These are phyloP conservation scores for Cephus cinctus DNA, from an alignment of 1,140 invertebrate species.

Conservation along the genomic window DNA sequence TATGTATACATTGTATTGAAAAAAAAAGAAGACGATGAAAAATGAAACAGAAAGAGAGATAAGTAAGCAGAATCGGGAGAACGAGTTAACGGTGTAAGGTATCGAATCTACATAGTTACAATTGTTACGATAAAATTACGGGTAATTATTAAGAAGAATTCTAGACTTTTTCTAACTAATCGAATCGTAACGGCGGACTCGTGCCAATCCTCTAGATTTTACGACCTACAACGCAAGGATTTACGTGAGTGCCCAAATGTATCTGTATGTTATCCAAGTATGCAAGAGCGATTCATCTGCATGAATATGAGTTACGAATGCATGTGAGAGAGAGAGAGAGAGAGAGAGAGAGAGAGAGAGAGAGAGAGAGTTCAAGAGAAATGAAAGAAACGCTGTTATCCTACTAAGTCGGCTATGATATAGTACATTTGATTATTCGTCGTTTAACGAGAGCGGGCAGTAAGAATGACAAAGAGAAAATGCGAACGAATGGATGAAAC, in stretches of 20 bases:
- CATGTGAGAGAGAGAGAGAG: constrained; percentile 17
- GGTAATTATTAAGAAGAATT: constrained; percentile 56
- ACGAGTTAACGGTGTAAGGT: constrained; percentile 29
- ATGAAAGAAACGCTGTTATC: constrained; percentile 19
- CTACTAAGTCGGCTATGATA: constrained; percentile 36
- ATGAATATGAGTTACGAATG: constrained; percentile 24
- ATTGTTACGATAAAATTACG: constrained; percentile 57
- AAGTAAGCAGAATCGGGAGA: constrained; percentile 27
- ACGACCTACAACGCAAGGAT: constrained; percentile 38
- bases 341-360: not conserved
- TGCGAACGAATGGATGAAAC: constrained; percentile 9
- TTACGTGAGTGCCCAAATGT: too few relatives aligned
- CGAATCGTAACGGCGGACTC: constrained; percentile 42
- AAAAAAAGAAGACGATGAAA: too few relatives aligned
- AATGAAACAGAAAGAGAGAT: too few relatives aligned
- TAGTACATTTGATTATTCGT: constrained; percentile 34
- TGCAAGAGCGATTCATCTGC: not conserved
- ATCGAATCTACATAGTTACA: constrained; percentile 49
- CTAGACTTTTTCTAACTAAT: constrained; percentile 55
- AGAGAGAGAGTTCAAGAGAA: not conserved
- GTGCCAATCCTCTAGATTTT: constrained; percentile 43
- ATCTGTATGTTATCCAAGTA: too few relatives aligned
- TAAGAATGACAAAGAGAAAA: not conserved
- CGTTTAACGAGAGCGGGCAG: constrained; percentile 11
- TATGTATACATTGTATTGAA: too few relatives aligned